These are phyloP conservation scores for Syrista parreyssii DNA, from an alignment of 2,888 invertebrate species.

Conservation along the genomic window DNA sequence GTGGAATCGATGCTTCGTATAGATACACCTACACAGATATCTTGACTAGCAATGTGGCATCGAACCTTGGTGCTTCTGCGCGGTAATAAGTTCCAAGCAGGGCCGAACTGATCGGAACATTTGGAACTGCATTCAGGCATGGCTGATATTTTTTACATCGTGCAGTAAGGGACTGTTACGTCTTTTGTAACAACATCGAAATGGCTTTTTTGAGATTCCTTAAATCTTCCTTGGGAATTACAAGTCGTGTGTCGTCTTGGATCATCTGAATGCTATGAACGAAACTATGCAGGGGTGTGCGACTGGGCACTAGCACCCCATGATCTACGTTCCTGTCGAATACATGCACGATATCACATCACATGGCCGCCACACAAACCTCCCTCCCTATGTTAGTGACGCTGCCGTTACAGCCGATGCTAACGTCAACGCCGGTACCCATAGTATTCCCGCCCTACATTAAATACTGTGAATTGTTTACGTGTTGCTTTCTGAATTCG, in stretches of 20 bases:
- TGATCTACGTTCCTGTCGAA: conserved; percentile 38
- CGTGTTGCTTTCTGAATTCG: not conserved
- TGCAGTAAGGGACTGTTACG: not conserved
- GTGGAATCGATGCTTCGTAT: conserved; percentile 29
- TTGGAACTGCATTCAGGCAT: not conserved
- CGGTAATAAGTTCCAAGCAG: conserved; percentile 16
- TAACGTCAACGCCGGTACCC: not conserved
- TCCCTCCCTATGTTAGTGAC: conserved; percentile 21
- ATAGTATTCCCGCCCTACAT: not conserved
- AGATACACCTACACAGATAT: conserved; percentile 19
- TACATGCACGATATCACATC: conserved; percentile 45
- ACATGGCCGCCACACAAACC: conserved; percentile 48
- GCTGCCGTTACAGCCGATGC: not conserved
- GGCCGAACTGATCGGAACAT: conserved; percentile 17
- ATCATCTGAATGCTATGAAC: not conserved
- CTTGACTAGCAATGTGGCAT: conserved; percentile 15
- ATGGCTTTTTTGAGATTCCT: not conserved
- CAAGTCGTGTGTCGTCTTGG: not conserved
- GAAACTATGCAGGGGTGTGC: not conserved
- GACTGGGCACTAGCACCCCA: not conserved
- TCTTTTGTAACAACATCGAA: not conserved
- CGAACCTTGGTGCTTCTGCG: conserved; percentile 25
- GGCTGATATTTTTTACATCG: not conserved
- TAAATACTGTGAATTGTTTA: not conserved
- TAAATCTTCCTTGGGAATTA: not conserved